Evolutionary conservation across 2,888 invertebrate species (phyloP), one percentile per base, ranked within the genome.

Genomic region (Tiphia femorata): DNA sequence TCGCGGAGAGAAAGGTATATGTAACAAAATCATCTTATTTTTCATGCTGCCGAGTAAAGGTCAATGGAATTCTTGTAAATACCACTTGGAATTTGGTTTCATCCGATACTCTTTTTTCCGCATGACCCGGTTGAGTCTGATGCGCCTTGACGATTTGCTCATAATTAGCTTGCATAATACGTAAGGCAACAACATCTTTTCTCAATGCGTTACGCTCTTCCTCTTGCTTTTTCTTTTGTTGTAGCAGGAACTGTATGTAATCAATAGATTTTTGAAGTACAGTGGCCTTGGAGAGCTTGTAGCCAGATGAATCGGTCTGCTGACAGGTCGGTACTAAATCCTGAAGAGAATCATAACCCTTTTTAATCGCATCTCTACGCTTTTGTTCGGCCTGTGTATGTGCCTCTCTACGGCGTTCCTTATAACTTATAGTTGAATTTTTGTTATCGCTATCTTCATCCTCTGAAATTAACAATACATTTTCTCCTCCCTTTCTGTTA

Each of bases 331-430:
- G 97, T 8, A 98, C 97, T 62, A 97, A 85, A 74, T 93, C 93
- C 84, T 97, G 97, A 14, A 98, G 86, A 2, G 94, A 93, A 83
- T 97, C 97, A 82, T 98, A 98, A 0, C 97, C 97, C 83, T 95
- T 96, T 84, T 97, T 98, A 62, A 98, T 98, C 1, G 97, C 97
- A 88, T 98, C 97, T 76, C 97, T 88, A 64, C 98, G 87, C 81
- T 97, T 97, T 83, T 98, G 97, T 84, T 98, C 98, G 2, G 98
- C 97, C 86, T 97, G 90, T 0, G 97, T 97, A 80, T 97, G 97
- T 3, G 97, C 97, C 83, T 97, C 97, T 61, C 97, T 87, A 49
- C 97, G 88, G 29, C 97, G 87, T 78, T 98, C 97, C 82, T 96
- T 97, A 83, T 97, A 97, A 78, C 93, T 95, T 55, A 95, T 84